A percentile compares a stretch with the other conserved stretches of the same genome.
Evolutionary conservation across 2,888 invertebrate genomes (phyloP).

Genomic region (Plebejus argus): DNA sequence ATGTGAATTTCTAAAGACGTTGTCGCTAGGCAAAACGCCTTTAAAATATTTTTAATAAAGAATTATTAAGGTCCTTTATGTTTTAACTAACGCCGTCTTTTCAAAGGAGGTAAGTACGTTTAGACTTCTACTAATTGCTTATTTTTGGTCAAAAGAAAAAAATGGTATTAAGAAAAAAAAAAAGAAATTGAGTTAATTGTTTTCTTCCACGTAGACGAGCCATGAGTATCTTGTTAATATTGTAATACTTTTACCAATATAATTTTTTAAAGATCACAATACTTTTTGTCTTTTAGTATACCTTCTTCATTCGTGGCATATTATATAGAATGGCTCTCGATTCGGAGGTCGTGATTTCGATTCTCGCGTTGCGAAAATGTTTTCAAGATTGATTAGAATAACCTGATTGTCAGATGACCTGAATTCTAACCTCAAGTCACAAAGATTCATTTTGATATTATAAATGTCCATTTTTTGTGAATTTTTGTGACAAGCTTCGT

Average conservation of each 20-base stretch:
- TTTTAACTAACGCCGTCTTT: conserved; percentile 8
- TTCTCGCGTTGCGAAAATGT: neutral
- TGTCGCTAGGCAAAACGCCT: neutral
- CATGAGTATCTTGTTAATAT: neutral
- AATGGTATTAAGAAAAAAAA: neutral
- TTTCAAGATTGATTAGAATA: neutral
- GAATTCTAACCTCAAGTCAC: neutral
- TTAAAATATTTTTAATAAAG: neutral
- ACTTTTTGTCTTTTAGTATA: neutral
- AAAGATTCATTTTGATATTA: neutral
- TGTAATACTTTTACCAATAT: no score
- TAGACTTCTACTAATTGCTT: neutral
- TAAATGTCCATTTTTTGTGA: neutral
- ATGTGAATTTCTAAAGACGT: neutral
- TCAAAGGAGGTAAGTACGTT: neutral
- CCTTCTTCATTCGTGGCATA: neutral
- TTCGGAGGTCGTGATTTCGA: neutral
- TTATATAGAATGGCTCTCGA: neutral
- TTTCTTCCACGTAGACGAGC: neutral
- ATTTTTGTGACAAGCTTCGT: neutral
- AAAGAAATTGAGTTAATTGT: neutral
- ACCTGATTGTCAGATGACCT: no score
- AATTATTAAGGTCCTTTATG: neutral
- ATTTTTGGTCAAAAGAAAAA: neutral
- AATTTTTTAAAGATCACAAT: neutral